phyloP scores from a whole-genome alignment of 2,888 invertebrate species.

The Malacosoma neustria region DNA sequence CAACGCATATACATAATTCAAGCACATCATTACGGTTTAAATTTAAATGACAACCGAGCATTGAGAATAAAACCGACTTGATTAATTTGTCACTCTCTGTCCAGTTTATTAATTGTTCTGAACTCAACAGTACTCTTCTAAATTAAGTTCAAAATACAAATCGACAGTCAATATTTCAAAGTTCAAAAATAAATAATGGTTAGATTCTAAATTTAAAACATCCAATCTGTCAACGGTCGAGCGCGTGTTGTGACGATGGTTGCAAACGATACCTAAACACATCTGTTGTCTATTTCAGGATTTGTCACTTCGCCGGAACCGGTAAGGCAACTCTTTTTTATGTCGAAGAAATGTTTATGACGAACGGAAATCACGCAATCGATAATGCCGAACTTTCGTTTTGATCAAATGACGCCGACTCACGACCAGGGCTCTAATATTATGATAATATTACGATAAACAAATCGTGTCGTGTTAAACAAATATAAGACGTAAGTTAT shows the following conservation, averaged over 20 bases:
- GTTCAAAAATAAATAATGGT: conserved; percentile 58
- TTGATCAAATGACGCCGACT: conserved; percentile 11
- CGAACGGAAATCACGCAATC: conserved; percentile 27
- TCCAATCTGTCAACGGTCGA: conserved; percentile 71
- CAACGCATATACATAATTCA: too few species aligned
- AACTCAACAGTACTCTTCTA: conserved; percentile 12
- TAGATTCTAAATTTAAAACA: conserved; percentile 60
- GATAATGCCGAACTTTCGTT: conserved; percentile 22
- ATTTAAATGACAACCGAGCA: too few species aligned
- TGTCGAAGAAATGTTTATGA: conserved; percentile 20
- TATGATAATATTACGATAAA: too few species aligned
- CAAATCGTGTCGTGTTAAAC: too few species aligned
- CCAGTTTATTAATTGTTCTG: conserved; percentile 9
- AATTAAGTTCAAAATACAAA: conserved; percentile 26
- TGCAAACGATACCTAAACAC: conserved; percentile 59
- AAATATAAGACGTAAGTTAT: too few species aligned
- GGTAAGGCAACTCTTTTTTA: conserved; percentile 46
- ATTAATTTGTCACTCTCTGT: background rate
- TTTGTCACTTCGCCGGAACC: conserved; percentile 63
- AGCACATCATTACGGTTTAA: too few species aligned
- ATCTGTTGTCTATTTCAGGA: conserved; percentile 68
- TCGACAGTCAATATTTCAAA: conserved; percentile 60
- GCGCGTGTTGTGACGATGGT: conserved; percentile 66
- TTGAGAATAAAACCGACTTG: conserved; percentile 9
- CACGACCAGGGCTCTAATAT: too few species aligned